Evolutionary conservation across 1,140 invertebrate genomes (phyloP).

Genomic region (Papilio polytes): DNA sequence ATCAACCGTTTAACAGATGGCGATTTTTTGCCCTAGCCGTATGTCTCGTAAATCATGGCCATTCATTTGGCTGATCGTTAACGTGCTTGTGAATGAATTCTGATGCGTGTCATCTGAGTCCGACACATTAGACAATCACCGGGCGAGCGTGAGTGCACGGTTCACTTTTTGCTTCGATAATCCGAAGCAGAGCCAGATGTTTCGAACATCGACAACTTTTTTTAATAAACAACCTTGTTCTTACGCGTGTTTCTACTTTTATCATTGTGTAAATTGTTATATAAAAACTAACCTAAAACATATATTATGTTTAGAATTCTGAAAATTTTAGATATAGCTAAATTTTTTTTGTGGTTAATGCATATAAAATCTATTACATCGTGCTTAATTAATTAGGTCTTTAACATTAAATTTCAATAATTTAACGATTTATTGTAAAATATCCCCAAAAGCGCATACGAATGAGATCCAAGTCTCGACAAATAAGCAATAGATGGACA

Average conservation of each 20-base stretch:
- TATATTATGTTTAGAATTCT: too few relatives aligned
- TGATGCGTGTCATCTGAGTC: conserved; percentile 12
- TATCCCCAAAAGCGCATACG: not conserved
- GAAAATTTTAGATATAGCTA: too few relatives aligned
- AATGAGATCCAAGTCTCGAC: not conserved
- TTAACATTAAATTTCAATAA: not conserved
- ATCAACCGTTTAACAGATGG: conserved; percentile 25
- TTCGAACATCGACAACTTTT: not conserved
- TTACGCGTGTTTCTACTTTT: not conserved
- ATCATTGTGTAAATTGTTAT: not conserved
- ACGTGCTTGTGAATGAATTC: conserved; percentile 30
- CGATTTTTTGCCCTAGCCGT: not conserved
- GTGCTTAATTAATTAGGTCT: not conserved
- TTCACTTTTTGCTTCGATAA: conserved; percentile 5
- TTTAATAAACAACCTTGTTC: not conserved
- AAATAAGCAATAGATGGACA: not conserved
- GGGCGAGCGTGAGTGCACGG: not conserved
- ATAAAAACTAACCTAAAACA: not conserved
- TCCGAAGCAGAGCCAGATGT: conserved; percentile 14
- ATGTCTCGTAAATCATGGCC: conserved; percentile 19
- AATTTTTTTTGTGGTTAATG: too few relatives aligned
- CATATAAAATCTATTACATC: not conserved
- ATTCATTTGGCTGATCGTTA: conserved; percentile 20
- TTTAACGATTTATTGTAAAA: not conserved
- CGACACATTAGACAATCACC: conserved; percentile 4